Percentiles rank a stretch among this genome's conserved stretches.
phyloP scores from a whole-genome alignment of 1,140 invertebrate species.

The Laodelphax striatellus region DNA sequence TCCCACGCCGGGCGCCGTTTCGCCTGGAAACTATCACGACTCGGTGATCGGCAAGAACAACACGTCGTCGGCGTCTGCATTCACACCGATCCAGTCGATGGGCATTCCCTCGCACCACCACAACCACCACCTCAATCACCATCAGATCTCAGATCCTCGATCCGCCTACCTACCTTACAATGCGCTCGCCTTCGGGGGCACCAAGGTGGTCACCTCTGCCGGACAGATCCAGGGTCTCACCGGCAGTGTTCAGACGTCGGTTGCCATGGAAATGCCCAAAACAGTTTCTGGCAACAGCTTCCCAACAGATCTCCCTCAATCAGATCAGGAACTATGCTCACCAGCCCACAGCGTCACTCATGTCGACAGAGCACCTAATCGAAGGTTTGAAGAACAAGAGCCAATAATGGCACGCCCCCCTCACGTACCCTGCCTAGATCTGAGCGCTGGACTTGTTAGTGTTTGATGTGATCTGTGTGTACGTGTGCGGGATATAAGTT shows the following conservation, averaged over 20 bases:
- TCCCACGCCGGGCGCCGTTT: conserved; percentile 29
- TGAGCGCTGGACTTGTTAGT: too few species aligned
- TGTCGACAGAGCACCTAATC: conserved; percentile 26
- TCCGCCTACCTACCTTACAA: conserved; percentile 80
- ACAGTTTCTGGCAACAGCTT: conserved; percentile 57
- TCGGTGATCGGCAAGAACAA: conserved; percentile 25
- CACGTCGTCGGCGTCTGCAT: conserved; percentile 64
- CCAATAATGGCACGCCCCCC: conserved; percentile 19
- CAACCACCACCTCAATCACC: conserved; percentile 36
- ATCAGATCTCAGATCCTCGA: conserved; percentile 56
- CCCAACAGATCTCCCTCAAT: conserved; percentile 88
- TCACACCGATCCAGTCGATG: conserved; percentile 78
- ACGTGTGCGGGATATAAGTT: too few species aligned
- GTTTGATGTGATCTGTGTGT: too few species aligned
- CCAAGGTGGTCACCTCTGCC: conserved; percentile 25
- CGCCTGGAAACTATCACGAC: conserved; percentile 31
- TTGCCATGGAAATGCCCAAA: conserved; percentile 35
- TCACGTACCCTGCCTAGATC: conserved; percentile 9
- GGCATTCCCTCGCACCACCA: conserved; percentile 61
- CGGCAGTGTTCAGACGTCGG: conserved; percentile 20
- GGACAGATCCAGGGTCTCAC: conserved; percentile 28
- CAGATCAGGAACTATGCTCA: conserved; percentile 95
- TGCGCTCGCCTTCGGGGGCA: conserved; percentile 47
- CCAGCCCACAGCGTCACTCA: conserved; percentile 46
- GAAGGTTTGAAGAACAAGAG: conserved; percentile 25